These are phyloP conservation scores for Harlomillsia oculata DNA, from an alignment of 1,140 invertebrate genomes.

Conservation along the genomic window DNA sequence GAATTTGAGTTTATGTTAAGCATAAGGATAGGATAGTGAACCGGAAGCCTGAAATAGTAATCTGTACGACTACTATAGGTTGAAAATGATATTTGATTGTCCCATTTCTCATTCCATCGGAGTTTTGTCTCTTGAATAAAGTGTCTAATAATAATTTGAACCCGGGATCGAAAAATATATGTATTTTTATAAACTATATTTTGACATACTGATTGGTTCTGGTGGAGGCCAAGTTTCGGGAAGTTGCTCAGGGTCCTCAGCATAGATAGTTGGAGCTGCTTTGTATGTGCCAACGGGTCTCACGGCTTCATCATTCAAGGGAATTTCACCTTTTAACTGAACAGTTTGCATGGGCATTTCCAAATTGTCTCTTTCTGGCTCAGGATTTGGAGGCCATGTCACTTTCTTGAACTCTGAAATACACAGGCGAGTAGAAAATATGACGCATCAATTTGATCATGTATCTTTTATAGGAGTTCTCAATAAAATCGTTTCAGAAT, in stretches of 20 bases:
- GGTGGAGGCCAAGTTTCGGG: slow-evolving; percentile 27
- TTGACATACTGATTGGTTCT: slow-evolving; percentile 16
- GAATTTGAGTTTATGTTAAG: too few relatives aligned
- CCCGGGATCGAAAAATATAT: neutral
- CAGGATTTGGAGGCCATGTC: slow-evolving; percentile 24
- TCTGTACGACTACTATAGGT: too few relatives aligned
- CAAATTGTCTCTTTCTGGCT: slow-evolving; percentile 6
- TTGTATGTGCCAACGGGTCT: slow-evolving; percentile 22
- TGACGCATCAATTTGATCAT: neutral
- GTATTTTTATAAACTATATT: neutral
- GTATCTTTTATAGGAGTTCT: neutral
- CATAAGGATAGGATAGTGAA: too few relatives aligned
- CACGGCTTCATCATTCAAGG: slow-evolving; percentile 26
- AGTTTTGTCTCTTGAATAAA: neutral
- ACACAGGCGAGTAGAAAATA: neutral
- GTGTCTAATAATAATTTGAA: neutral
- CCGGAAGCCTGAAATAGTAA: too few relatives aligned
- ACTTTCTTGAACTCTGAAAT: slow-evolving; percentile 31
- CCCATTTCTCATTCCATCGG: too few relatives aligned
- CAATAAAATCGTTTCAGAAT: neutral
- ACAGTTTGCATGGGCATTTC: slow-evolving; percentile 4
- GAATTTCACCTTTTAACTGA: slow-evolving; percentile 26
- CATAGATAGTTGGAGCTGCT: slow-evolving; percentile 30
- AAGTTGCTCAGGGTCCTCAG: slow-evolving; percentile 28
- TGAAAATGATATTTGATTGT: too few relatives aligned